Evolutionary conservation across 2,888 invertebrate species (phyloP), one percentile per base, ranked within the genome.

Genomic region (Cactoblastis cactorum): DNA sequence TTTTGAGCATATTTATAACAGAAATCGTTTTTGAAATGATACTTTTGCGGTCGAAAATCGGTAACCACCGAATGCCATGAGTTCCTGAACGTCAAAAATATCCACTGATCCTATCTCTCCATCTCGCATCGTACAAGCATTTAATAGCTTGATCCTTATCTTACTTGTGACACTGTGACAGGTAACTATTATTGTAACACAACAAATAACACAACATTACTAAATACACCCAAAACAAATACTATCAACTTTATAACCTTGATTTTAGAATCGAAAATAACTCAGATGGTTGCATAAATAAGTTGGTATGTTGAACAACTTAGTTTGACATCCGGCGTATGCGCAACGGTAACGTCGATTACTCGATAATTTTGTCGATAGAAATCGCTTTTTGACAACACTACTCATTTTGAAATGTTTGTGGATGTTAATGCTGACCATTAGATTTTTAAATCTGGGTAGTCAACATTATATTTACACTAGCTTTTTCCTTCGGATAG

Each of bases 321-420:
- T 72, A 70, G 74, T 72, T 77, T 77, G 82, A 80, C 85, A 83
- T 84, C 83, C 85, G 83, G 80, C 85, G 83, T 74, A 72, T 66
- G 83, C 83, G 86, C 86, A 83, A 58, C 74, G 81, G 75, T 79
- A 74, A 75, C 82, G 79, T 74, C 84, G 86, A 86, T 86, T 87
- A 88, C 76, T 84, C 77, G 87, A 88, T 88, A 88, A 87, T 88
- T 88, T 61, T 71, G 59, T 60, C 77, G 86, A 87, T 87, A 75
- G 74, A 63, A 70, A 85, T 85, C 80, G 59, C 64, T 69, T 83
- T 86, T 86, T 83, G 84, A 85, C 85, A 85, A 81, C 80, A 69
- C 73, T 72, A 74, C 68, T 74, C 72, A 71, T 74, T 80, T 75
- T 61, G 61, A 69, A 76, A 69, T 71, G 67, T 9, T 6, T 54